Base-by-base conservation (phyloP, 2,888 invertebrate genomes). In the Hartigia nigra region DNA sequence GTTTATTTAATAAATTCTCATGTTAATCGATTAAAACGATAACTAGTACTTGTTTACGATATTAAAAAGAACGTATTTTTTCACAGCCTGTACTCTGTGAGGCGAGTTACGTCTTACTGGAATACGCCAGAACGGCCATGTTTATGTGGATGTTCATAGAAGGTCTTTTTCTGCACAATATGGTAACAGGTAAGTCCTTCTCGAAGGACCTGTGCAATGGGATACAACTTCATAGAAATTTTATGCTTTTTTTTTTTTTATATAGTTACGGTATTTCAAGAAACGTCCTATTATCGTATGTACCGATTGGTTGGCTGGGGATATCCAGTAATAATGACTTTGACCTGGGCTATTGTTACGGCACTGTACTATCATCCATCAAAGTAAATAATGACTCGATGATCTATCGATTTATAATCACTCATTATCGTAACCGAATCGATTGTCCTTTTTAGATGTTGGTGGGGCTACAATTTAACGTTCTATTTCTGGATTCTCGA, bases 131-230 rank as follows among this genome's bases (percentile, higher is more conserved):
- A 82, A 96, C 97, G 0, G 96, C 97, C 1, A 97, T 97, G 95
- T 98, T 98, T 89, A 96, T 96, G 94, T 99, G 99, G 98, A 98
- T 98, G 98, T 96, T 98, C 87, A 96, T 98, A 77, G 98, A 99
- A 91, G 98, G 98, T 0, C 93, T 98, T 23, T 97, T 97, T 89
- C 92, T 99, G 35, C 96, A 98, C 91, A 96, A 95, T 82, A 95
- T 97, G 91, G 95, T 98, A 70, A 96, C 97, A 31, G 92, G 94
- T 94, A 78, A 93, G 84, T 76, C 31, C 34, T 23, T 4, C 3
- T 12, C 4, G 31, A 72, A 34, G 32, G 23, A 34, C 12, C 12
- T 32, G 12, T 12, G 12, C 12, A 14, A 34, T 31, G 31, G 12
- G 12, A 34, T 72, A 12, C 32, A 72, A 72, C n/a, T 31, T 12